Evolutionary conservation across 2,797 vertebrate genomes (phyloP), one percentile per base, ranked within the genome.

Genomic region (Brachyrhaphis roseni): DNA sequence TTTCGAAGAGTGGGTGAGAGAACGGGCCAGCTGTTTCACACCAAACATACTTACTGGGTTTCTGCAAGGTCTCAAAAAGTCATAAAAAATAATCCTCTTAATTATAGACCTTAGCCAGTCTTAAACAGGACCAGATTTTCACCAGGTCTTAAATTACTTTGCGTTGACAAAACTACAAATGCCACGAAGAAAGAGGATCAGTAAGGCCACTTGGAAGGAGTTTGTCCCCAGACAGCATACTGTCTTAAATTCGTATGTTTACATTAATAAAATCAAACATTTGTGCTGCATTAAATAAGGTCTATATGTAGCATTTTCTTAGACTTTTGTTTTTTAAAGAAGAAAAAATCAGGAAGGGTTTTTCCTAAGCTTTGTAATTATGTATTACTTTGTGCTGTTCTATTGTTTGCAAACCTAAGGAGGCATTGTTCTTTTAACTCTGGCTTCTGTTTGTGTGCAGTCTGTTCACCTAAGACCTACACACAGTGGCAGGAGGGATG

Each of bases 391-490:
- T 70, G 39, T 70, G 66, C 26, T 70, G 39, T 45, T 43, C 11
- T n/a, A n/a, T 43, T 23, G 43, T 26, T 43, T 43, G 39, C 66
- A 43, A 43, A 39, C 64, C 36, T 41, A 41, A 5, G 20, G 64
- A 68, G 36, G 34, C 20, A 4, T 41, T 68, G 1, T 43, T 43
- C 26, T 84, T 49, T 64, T 55, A 53, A 78, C 80, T 82, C 2
- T 74, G 39, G 74, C 46, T 77, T 66, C 74, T 81, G 26, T 86
- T 82, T 84, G 45, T 86, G 18, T 91, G 77, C 93, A 96, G 96
- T 93, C 92, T 96, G 90, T 96, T 95, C 86, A 95, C 95, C 88
- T 96, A 92, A 95, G 72, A 81, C 77, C 78, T 39, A 53, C 68
- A 77, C 62, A 49, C 80, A 86, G 79, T 82, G 84, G 79, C 86